Base-by-base conservation (phyloP, 2,888 invertebrate species). In the Amiota communis region DNA sequence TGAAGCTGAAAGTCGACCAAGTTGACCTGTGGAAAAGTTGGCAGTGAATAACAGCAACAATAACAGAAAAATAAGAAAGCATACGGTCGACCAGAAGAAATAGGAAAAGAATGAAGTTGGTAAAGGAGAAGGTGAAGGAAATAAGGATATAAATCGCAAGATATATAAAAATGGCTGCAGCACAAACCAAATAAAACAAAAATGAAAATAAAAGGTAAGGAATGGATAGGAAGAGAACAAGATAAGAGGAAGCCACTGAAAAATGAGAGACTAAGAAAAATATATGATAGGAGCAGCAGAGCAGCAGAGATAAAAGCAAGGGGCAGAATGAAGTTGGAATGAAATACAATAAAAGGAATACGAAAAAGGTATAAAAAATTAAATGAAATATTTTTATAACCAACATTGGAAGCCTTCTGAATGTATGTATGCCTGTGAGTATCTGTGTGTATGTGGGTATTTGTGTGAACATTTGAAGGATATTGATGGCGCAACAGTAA, bases 311-410 rank as follows among this genome's bases (percentile, higher is more conserved):
- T 10, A 61, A 51, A 46, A 20, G 11, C 64, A 70, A 72, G 57
- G 23, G 70, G 71, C 75, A 72, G 15, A 76, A 80, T 80, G 72
- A 63, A 75, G 78, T 61, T 73, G 70, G 77, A 78, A 78, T 48
- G 72, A 63, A 61, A 71, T 71, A 75, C 74, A 79, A 79, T 74
- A 74, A 78, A 78, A 75, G 36, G 36, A 36, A 36, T 36, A 36
- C 3, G 6, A 36, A 72, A 82, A 80, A 64, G 71, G 72, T 63
- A 75, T 79, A 81, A 86, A 84, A 87, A 86, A 82, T 81, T 81
- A 78, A 86, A 85, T 83, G 81, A 84, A 87, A 87, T 84, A 87
- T 87, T 87, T 87, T 84, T 86, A 87, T 86, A 86, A 86, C 79
- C 80, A 79, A 78, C 59, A 67, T 56, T 59, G 47, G 59, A 48